Percentiles rank a stretch among this genome's conserved stretches.
These are phyloP conservation scores for Ormia ochracea DNA, from an alignment of 2,888 invertebrate genomes.

Conservation along the genomic window DNA sequence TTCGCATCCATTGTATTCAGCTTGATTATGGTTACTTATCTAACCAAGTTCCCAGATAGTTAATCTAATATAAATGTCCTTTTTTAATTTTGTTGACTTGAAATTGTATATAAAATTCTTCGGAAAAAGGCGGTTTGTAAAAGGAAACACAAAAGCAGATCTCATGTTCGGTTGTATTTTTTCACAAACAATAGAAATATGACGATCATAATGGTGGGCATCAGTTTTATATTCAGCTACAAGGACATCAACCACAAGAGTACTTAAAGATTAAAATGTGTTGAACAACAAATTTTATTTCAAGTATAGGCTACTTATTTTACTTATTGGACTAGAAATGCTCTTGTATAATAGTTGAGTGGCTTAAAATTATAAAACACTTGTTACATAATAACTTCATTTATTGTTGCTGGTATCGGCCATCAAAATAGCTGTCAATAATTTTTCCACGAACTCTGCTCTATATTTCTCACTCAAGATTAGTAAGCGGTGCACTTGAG, in stretches of 20 bases:
- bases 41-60: slow-evolving; percentile 51
- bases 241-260: slow-evolving; percentile 56
- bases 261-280: slow-evolving; percentile 53
- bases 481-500: slow-evolving; percentile 49
- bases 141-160: slow-evolving; percentile 68
- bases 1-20: background rate
- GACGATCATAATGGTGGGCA: background rate
- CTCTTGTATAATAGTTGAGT: slow-evolving; percentile 6
- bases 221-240: slow-evolving; percentile 2
- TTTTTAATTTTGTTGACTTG: slow-evolving; percentile 23
- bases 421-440: slow-evolving; percentile 65
- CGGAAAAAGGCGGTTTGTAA: slow-evolving; percentile 70
- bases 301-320: slow-evolving; percentile 56
- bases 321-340: background rate
- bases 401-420: slow-evolving; percentile 42
- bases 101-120: slow-evolving; percentile 65
- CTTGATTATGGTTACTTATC: slow-evolving; percentile 59
- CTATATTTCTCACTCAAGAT: background rate
- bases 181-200: background rate
- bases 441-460: slow-evolving; percentile 49
- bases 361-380: slow-evolving; percentile 29
- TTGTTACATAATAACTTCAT: slow-evolving; percentile 52
- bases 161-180: slow-evolving; percentile 13
- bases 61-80: slow-evolving; percentile 62
- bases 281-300: slow-evolving; percentile 61